Evolutionary conservation across 2,797 vertebrate species (phyloP), one percentile per base, ranked within the genome.

Genomic region (Propithecus perrieri): DNA sequence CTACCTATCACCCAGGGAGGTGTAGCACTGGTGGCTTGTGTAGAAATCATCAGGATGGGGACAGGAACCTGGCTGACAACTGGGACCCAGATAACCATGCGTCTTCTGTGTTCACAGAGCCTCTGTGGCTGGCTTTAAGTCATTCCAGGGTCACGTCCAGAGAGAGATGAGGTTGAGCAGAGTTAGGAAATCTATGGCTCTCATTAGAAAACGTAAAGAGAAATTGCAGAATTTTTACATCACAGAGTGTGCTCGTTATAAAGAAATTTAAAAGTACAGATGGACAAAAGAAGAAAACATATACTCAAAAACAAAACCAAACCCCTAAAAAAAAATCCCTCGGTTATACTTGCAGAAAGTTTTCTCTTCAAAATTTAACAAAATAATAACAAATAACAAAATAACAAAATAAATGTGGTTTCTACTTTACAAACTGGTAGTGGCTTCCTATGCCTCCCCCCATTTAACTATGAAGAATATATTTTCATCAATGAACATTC

Each of bases 261-360:
- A 95, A 93, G 59, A 90, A 67, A 90, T 76, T 43, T n/a, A 65
- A 71, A 90, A 91, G 85, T 88, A 57, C 4, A 80, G 3, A 43
- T n/a, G 50, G 12, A 28, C 46, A 20, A 53, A 81, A 89, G 59
- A 93, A 91, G 50, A 93, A 90, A 90, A 67, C 28, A 74, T 26
- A 46, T 26, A 96, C 89, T 96, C 8, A 65, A 93, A 97, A 97
- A 97, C 35, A 94, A 97, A 97, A 97, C 30, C 91, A 92, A 57
- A 59, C 0, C 22, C 20, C 30, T 13, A 57, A 97, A 92, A 97
- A 97, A 97, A 93, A 26, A 53, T 7, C 7, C 22, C 48, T 96
- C 14, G 1, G 12, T 87, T 30, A 46, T 38, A 63, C 46, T 72
- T 61, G 17, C 18, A 72, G 78, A 71, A 78, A 13, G 11, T 83